Evolutionary conservation across 2,888 invertebrate species (phyloP), one percentile per base, ranked within the genome.

Genomic region (Chouioia cunea): DNA sequence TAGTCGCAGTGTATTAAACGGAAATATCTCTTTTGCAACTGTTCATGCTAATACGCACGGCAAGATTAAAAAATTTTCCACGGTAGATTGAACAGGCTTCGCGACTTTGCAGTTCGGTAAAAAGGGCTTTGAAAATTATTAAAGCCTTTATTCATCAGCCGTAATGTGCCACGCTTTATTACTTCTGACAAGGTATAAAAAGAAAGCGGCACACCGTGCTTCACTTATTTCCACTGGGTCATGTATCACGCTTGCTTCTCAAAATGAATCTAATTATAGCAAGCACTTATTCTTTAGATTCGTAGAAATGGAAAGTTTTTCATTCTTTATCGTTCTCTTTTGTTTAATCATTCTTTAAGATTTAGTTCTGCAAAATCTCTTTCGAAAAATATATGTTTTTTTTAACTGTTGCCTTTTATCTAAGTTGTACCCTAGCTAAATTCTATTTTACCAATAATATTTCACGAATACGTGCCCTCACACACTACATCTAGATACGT

Each of bases 1-100:
- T 63, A 44, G 22, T 63, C 46, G 46, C 63, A 63, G 63, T 63
- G 53, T 63, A 63, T 63, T 65, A 65, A 50, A 57, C 50, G 57
- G 22, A 65, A 65, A 65, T 36, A 20, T 57, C 48, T 50, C 53
- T 10, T 6, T 65, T 22, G 36, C 56, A 65, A 57, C 15, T 65
- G 56, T 57, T 56, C 57, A 65, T 65, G 43, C 48, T 65, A 57
- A 65, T 65, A 57, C 57, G 12, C 43, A 14, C 58, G 10, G 36
- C 50, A 36, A 57, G 57, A 57, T 65, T 65, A 65, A 65, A 65
- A 57, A 36, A 36, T 4, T 36, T 65, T 65, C 59, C 57, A 12
- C 1, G 47, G 23, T 47, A n/a, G 18, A 18, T 48, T 14, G 22
- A 36, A 36, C 36, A 36, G 50, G 14, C 6, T 27, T 60, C 60